These are phyloP conservation scores for Sminthurinus aureus DNA, from an alignment of 2,888 invertebrate species.

Conservation along the genomic window DNA sequence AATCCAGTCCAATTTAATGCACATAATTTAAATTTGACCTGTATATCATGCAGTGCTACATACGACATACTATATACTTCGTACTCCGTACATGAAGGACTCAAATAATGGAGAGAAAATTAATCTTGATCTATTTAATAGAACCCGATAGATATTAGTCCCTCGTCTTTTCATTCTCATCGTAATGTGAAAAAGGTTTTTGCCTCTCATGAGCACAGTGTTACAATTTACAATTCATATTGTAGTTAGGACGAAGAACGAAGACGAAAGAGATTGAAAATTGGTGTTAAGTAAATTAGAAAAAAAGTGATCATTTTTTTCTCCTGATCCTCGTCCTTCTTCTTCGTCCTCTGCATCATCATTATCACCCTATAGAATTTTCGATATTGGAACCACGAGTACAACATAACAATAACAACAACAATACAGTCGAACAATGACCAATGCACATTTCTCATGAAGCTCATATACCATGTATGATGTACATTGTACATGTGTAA, in stretches of 20 bases:
- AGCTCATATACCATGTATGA: neutral
- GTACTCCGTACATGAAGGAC: too few species aligned
- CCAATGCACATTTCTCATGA: neutral
- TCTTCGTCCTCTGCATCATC: neutral
- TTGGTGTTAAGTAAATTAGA: conserved; percentile 17
- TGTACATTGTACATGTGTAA: neutral
- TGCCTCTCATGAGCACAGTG: too few species aligned
- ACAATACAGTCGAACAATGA: neutral
- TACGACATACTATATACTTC: too few species aligned
- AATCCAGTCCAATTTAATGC: too few species aligned
- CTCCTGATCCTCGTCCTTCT: neutral
- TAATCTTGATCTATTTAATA: conserved; percentile 16
- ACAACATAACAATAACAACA: neutral
- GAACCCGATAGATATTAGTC: neutral
- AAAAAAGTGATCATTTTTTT: conserved; percentile 2
- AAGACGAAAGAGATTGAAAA: neutral
- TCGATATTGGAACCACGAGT: conserved; percentile 9
- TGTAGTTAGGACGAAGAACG: neutral
- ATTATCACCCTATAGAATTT: neutral
- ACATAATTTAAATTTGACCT: too few species aligned
- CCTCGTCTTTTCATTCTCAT: too few species aligned
- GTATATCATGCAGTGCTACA: too few species aligned
- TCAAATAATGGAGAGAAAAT: neutral
- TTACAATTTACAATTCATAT: neutral
- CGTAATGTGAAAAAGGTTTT: too few species aligned